Conservation (phyloP, 2,797 vertebrate genomes). For the Pangasius mekongensis region DNA sequence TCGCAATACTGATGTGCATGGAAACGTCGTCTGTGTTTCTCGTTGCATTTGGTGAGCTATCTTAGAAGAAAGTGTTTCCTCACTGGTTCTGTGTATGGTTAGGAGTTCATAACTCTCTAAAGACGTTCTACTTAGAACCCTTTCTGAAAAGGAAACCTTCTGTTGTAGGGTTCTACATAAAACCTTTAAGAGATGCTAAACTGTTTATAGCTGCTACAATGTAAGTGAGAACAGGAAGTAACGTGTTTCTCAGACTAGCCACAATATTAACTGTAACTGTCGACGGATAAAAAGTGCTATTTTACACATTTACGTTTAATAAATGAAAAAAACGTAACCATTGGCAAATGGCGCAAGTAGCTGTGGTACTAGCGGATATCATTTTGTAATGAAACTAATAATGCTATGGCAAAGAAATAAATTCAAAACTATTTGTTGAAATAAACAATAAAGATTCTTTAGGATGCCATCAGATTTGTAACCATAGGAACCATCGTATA, state of each 20-base stretch:
- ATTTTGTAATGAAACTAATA: background rate
- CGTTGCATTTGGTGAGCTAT: background rate
- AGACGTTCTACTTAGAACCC: background rate
- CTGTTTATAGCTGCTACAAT: background rate
- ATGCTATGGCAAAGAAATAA: background rate
- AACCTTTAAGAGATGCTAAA: background rate
- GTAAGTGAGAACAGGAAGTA: background rate
- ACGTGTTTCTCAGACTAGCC: background rate
- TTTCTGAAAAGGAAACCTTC: background rate
- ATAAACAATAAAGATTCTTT: background rate
- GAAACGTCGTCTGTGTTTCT: too few species aligned
- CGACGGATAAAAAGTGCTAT: background rate
- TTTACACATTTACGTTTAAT: too few species aligned
- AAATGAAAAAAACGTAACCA: background rate
- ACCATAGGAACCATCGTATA: background rate
- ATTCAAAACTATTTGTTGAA: background rate
- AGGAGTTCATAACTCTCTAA: background rate
- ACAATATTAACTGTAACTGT: background rate
- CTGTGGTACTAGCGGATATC: background rate
- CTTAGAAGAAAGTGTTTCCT: background rate
- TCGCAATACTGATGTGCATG: too few species aligned
- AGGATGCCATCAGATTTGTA: background rate
- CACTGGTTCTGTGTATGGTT: background rate
- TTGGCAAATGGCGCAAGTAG: background rate
- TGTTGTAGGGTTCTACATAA: background rate